Evolutionary conservation across 2,797 vertebrate genomes (phyloP).

Genomic region (Acrossocheilus fasciatus): DNA sequence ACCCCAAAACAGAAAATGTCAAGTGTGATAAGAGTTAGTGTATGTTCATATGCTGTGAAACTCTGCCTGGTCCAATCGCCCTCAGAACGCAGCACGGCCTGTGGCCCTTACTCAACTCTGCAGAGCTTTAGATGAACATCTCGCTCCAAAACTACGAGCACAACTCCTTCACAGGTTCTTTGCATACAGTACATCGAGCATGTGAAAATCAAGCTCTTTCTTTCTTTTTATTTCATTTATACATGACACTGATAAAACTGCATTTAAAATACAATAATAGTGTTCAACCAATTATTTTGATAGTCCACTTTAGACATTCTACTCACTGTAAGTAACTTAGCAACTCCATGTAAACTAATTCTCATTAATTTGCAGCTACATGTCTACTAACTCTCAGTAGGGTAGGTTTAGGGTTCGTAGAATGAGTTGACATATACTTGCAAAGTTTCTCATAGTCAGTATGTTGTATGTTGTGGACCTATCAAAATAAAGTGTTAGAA

Average conservation of each 20-base stretch:
- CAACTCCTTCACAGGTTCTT: constrained; percentile 2
- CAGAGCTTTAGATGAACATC: constrained; percentile 46
- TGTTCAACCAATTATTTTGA: neutral
- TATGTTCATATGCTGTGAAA: constrained; percentile 72
- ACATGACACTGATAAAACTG: neutral
- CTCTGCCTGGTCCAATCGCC: constrained; percentile 65
- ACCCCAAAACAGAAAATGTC: constrained; percentile 78
- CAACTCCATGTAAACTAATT: no score
- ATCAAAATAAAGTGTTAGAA: no score
- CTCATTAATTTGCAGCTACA: no score
- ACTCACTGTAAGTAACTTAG: no score
- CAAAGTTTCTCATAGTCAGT: no score
- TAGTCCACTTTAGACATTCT: no score
- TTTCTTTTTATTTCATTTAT: neutral
- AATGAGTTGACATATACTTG: no score
- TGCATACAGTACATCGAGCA: neutral
- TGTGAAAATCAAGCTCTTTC: neutral
- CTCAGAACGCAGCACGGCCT: constrained; percentile 54
- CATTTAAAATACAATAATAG: neutral
- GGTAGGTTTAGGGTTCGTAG: no score
- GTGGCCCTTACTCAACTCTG: constrained; percentile 61
- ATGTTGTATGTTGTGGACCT: no score
- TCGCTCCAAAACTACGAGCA: neutral
- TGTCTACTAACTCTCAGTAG: no score
- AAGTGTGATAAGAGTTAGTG: constrained; percentile 77